phyloP scores from a whole-genome alignment of 2,113 vertebrate species.

The Silurus meridionalis region DNA sequence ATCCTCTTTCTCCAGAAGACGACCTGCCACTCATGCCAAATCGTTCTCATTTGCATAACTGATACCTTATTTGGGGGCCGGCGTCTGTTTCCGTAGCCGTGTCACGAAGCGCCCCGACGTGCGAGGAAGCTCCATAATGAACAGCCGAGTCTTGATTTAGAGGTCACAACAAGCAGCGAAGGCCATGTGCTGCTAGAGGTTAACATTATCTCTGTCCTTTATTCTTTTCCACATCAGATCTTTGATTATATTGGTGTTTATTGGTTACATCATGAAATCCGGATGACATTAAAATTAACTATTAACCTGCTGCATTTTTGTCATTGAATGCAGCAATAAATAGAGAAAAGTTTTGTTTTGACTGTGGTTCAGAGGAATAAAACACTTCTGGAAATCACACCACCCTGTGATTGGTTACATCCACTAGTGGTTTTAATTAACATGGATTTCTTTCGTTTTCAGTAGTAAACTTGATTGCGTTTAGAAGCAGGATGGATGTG shows the following conservation, averaged over 20 bases:
- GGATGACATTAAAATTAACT: background rate
- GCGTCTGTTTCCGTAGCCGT: conserved; percentile 49
- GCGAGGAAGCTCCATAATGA: conserved; percentile 60
- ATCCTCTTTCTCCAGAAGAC: conserved; percentile 61
- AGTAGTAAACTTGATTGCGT: background rate
- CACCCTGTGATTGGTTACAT: background rate
- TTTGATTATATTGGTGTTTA: background rate
- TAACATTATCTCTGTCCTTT: conserved; percentile 35
- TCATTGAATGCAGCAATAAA: background rate
- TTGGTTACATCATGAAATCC: background rate
- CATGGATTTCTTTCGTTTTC: background rate
- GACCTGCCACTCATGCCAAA: conserved; percentile 63
- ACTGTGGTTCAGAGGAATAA: background rate
- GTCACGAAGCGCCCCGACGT: conserved; percentile 44
- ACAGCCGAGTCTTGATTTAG: conserved; percentile 53
- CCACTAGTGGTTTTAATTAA: background rate
- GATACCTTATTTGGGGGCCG: conserved; percentile 55
- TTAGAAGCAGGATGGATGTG: background rate
- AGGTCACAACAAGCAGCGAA: conserved; percentile 33
- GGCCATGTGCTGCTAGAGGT: conserved; percentile 14
- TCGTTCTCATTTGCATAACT: conserved; percentile 68
- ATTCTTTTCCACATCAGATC: background rate
- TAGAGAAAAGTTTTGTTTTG: no score
- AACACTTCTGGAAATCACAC: background rate
- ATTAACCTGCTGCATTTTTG: background rate